These are phyloP conservation scores for Pissodes strobi DNA, from an alignment of 1,140 invertebrate genomes.

Conservation along the genomic window DNA sequence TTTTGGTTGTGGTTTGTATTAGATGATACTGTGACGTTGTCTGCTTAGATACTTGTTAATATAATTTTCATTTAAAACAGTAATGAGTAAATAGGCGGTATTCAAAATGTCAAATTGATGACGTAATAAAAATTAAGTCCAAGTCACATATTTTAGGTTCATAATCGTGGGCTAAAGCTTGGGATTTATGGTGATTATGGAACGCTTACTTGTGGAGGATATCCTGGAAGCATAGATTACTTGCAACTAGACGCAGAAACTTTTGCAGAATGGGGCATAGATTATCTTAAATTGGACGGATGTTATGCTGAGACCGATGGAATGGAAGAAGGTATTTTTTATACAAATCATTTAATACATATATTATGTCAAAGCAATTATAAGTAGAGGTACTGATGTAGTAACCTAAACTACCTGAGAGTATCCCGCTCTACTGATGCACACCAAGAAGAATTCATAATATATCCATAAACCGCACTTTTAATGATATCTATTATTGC, in stretches of 20 bases:
- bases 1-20: too few species aligned
- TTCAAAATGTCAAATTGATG: too few species aligned
- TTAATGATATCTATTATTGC: not conserved
- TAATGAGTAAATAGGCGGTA: too few species aligned
- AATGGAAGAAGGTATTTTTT: slow-evolving; percentile 59
- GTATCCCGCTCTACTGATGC: too few species aligned
- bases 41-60: too few species aligned
- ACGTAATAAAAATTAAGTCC: too few species aligned
- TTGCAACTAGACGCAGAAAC: slow-evolving; percentile 77
- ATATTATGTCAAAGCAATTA: not conserved
- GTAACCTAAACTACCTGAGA: too few species aligned
- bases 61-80: too few species aligned
- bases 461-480: too few species aligned
- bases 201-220: slow-evolving; percentile 78
- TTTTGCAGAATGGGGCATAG: slow-evolving; percentile 85
- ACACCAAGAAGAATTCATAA: too few species aligned
- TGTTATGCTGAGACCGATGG: slow-evolving; percentile 71
- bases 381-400: too few species aligned
- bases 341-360: not conserved
- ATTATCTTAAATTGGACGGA: slow-evolving; percentile 88
- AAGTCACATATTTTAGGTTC: slow-evolving; percentile 64
- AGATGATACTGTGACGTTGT: too few species aligned
- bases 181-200: slow-evolving; percentile 90
- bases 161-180: slow-evolving; percentile 78
- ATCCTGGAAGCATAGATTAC: slow-evolving; percentile 78